These are phyloP conservation scores for Ariolimax columbianus DNA, from an alignment of 2,888 invertebrate genomes.

Conservation along the genomic window DNA sequence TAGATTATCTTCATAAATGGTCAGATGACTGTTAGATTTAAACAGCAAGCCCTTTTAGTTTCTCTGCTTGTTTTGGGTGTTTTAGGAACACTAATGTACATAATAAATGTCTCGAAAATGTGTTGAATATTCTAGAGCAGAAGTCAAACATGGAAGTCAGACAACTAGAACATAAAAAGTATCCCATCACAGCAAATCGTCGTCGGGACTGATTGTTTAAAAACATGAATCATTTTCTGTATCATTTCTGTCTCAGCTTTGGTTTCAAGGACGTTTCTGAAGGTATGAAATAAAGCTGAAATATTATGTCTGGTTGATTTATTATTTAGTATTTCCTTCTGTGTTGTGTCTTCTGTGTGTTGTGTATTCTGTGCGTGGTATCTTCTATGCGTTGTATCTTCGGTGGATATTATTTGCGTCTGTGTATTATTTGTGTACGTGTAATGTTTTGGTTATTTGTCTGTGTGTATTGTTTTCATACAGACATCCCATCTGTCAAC, in stretches of 20 bases:
- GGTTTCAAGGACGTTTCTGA: conserved; percentile 17
- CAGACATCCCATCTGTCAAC: too few species aligned
- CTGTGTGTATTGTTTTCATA: too few species aligned
- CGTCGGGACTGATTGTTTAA: neutral
- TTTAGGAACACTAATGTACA: conserved; percentile 12
- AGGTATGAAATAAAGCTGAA: conserved; percentile 33
- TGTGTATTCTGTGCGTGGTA: too few species aligned
- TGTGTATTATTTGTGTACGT: too few species aligned
- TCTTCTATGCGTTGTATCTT: too few species aligned
- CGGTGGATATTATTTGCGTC: too few species aligned
- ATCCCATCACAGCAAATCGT: neutral
- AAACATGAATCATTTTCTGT: conserved; percentile 4
- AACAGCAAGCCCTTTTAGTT: neutral
- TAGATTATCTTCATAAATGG: too few species aligned
- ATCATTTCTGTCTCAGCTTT: conserved; percentile 21
- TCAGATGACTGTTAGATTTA: neutral
- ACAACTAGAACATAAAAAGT: neutral
- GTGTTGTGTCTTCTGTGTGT: too few species aligned
- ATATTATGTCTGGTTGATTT: neutral
- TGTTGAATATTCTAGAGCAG: conserved; percentile 29
- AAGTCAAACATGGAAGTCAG: conserved; percentile 25
- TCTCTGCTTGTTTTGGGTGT: neutral
- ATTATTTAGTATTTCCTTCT: too few species aligned
- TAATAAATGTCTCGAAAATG: conserved; percentile 8
- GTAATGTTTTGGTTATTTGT: too few species aligned